Evolutionary conservation across 2,888 invertebrate genomes (phyloP), one percentile per base, ranked within the genome.

Genomic region (Pyrrhosoma nymphula): DNA sequence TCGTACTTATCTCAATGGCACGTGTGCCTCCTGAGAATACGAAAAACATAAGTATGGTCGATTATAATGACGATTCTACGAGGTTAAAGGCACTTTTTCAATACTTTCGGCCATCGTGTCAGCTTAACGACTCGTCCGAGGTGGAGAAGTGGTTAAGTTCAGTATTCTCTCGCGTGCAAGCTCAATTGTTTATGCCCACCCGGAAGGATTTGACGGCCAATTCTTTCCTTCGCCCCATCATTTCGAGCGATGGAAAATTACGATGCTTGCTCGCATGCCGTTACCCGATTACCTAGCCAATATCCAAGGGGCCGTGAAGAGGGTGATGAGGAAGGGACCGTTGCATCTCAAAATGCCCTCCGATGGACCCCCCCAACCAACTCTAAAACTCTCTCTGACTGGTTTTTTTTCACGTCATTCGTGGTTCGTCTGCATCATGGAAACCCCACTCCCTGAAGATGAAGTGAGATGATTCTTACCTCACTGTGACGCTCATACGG

Each of bases 271-370:
- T 47, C 89, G 55, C 26, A 20, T 20, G 26, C 56, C 47, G 89
- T 89, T 55, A 89, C 55, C 20, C 56, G 89, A 89, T 89, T 89
- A 55, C 56, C 56, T 89, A 26, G 89, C 89, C 55, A 89, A 89
- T 89, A 89, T 26, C 55, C 89, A 89, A 89, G 26, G 23, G n/a
- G 18, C 89, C 26, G 56, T 56, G 89, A 26, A 56, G 47, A 35
- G 82, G 30, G 2, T 1, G 14, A 26, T 35, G 82, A 56, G 26
- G 30, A 56, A 30, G 20, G 3, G 90, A 16, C 56, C 56, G 18
- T 91, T 60, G 30, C 60, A 35, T 26, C 56, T 56, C n/a, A 20
- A 20, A 60, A 56, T 56, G 55, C 56, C n/a, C 60, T 18, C 56
- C 90, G 10, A 56, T 56, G 2, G 56, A 26, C 16, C 14, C 30